Evolutionary conservation across 2,113 vertebrate genomes (phyloP).

Genomic region (Numenius arquata): DNA sequence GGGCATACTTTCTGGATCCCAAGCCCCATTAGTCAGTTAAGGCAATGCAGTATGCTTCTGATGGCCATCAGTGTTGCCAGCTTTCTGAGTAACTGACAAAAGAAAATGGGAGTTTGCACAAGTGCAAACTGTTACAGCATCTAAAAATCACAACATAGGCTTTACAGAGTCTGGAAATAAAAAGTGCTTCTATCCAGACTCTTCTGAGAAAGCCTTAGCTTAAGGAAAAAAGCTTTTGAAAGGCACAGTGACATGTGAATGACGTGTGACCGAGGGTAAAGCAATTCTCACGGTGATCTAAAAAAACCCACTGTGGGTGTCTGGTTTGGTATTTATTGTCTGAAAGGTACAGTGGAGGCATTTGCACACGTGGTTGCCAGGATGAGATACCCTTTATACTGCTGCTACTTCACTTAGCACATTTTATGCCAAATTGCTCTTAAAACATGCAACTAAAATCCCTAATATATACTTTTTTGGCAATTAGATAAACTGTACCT

Average conservation of each 20-base stretch:
- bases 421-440: background rate
- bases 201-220: background rate
- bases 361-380: background rate
- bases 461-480: background rate
- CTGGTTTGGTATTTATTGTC: background rate
- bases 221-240: background rate
- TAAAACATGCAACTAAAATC: background rate
- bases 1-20: background rate
- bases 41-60: background rate
- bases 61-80: background rate
- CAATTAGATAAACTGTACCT: background rate
- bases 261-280: background rate
- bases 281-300: background rate
- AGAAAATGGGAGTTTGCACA: background rate
- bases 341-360: background rate
- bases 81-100: background rate
- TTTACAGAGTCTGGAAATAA: background rate
- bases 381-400: background rate
- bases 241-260: background rate
- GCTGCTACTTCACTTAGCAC: background rate
- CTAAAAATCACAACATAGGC: background rate
- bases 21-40: background rate
- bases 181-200: background rate
- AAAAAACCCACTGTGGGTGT: background rate
- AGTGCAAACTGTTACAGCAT: background rate